Percentiles rank a stretch among this genome's conserved stretches.
These are phyloP conservation scores for Halichoerus grypus DNA, from an alignment of 2,113 vertebrate genomes.

Conservation along the genomic window DNA sequence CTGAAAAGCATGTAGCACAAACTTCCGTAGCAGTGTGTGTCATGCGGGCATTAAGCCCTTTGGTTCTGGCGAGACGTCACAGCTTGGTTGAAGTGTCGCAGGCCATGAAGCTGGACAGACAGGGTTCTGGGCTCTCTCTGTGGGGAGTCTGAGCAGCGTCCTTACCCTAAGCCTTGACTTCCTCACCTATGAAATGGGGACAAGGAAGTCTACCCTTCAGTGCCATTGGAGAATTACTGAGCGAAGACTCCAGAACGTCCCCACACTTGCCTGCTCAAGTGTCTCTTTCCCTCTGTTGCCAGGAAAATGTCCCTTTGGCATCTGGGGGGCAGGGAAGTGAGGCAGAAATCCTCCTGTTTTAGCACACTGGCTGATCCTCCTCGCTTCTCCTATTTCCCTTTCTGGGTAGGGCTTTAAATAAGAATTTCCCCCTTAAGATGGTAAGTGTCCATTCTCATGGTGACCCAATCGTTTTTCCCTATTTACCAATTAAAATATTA, in stretches of 20 bases:
- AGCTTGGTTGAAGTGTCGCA: accelerated
- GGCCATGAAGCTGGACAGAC: accelerated
- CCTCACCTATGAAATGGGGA: neutral
- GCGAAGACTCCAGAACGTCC: accelerated
- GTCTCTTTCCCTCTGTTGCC: accelerated
- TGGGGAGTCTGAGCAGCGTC: accelerated
- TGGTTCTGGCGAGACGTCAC: accelerated
- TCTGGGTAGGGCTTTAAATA: neutral
- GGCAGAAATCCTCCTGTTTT: accelerated
- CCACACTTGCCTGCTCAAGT: neutral
- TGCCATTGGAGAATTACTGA: accelerated
- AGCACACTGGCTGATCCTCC: accelerated
- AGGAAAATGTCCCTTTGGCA: neutral
- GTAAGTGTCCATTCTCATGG: neutral
- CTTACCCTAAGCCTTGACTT: accelerated
- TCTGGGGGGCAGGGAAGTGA: accelerated
- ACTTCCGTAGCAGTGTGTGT: accelerated
- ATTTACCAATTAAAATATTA: neutral
- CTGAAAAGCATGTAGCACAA: accelerated
- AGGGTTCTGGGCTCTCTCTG: accelerated
- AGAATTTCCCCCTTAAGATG: neutral
- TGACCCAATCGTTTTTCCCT: accelerated
- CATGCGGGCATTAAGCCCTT: accelerated
- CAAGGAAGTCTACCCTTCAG: accelerated
- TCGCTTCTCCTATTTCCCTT: neutral